Evolutionary conservation across 2,797 vertebrate species (phyloP), one percentile per base, ranked within the genome.

Genomic region (Crenichthys baileyi): DNA sequence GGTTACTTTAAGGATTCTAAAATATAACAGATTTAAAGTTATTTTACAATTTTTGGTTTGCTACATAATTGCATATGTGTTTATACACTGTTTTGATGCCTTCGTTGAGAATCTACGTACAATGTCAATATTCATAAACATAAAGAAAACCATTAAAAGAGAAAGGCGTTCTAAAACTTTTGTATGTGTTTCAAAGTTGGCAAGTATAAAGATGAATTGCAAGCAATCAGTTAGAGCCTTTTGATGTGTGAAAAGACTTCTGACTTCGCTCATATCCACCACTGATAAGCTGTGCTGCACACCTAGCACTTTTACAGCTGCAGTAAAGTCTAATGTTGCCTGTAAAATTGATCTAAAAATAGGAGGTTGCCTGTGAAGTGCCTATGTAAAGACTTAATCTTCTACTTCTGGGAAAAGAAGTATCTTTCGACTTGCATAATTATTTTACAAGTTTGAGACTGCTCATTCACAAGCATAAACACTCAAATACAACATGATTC

Each of bases 201-300:
- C 74, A 77, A 84, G 88, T 78, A 48, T 60, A 65, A 72, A 44
- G 50, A 80, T 83, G 87, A 87, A 89, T 78, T 77, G 78, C 51
- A 86, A 90, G 78, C 51, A 86, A 90, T 87, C 84, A 87, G 86
- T 53, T 71, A 70, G 55, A 74, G 77, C 79, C 75, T 84, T 70
- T 81, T 83, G 72, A 84, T 72, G 84, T 24, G 58, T 3, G 29
- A 84, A 70, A 76, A 79, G 72, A 76, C 84, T 72, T 82, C 90
- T 81, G 78, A 79, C 84, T 86, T 82, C 73, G 70, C 78, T 71
- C 55, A 0, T 26, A 73, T 73, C 78, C 72, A 56, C 60, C 72
- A 56, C 60, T 24, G 50, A 79, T 84, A 77, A 87, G 73, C 46
- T 51, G 46, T n/a, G 73, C 58, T 50, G 44, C 29, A 11, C 53